phyloP scores from a whole-genome alignment of 2,888 invertebrate genomes.

The Cheilosia grossa region DNA sequence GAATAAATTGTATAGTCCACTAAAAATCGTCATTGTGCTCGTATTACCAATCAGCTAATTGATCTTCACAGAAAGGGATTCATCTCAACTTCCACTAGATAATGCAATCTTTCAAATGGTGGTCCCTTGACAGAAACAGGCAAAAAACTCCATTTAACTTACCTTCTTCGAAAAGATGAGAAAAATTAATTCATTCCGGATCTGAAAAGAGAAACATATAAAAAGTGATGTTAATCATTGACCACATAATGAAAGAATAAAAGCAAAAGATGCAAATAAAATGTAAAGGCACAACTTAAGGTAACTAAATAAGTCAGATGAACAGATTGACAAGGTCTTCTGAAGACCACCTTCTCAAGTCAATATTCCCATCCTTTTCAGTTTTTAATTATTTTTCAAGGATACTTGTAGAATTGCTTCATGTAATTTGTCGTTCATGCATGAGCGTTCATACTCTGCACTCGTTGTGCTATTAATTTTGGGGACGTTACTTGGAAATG shows the following conservation, averaged over 20 bases:
- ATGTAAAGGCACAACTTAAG: background rate
- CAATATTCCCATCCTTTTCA: background rate
- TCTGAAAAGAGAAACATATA: conserved; percentile 42
- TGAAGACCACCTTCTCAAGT: background rate
- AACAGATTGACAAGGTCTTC: background rate
- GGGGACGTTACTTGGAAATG: too few species aligned
- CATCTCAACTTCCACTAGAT: background rate
- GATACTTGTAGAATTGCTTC: background rate
- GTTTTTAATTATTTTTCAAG: conserved; percentile 13
- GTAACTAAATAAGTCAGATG: too few species aligned
- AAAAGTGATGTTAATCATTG: conserved; percentile 13
- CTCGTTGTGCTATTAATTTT: too few species aligned
- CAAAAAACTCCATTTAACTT: conserved; percentile 36
- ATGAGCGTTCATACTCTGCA: too few species aligned
- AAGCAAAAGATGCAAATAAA: conserved; percentile 25
- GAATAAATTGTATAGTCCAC: too few species aligned
- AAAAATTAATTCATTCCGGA: conserved; percentile 59
- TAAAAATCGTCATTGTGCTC: too few species aligned
- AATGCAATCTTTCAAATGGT: background rate
- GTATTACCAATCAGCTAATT: background rate
- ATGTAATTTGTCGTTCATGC: too few species aligned
- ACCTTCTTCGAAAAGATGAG: conserved; percentile 54
- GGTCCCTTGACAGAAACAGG: background rate
- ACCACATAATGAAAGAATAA: conserved; percentile 6
- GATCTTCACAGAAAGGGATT: background rate